Base-by-base conservation (phyloP, 2,113 vertebrate species). In the Donacobius atricapilla region DNA sequence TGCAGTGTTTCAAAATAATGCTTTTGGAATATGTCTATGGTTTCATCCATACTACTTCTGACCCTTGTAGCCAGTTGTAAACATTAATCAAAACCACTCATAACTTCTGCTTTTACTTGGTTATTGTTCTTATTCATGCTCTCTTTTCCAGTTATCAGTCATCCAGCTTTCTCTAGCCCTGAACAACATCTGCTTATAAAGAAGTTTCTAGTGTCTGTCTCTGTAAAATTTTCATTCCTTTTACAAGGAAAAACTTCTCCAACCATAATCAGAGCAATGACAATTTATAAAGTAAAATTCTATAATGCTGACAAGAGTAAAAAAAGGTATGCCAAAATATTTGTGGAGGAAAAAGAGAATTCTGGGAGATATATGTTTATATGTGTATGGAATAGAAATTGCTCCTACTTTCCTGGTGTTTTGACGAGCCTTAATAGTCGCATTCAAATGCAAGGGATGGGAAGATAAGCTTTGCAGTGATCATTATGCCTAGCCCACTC, bases 391-490 rank as follows among this genome's bases (percentile, higher is more conserved):
- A 94, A 83, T 4, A 80, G 35, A 90, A 95, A 94, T 77, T 80
- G 54, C 51, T 92, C 39, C 63, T 95, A 24, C 81, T 78, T 89
- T 65, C 15, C 51, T 45, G 35, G 22, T 96, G 87, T 97, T 97
- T 94, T 96, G 93, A 91, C 82, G 77, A 94, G 70, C 61, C 71
- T n/a, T n/a, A n/a, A n/a, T n/a, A n/a, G n/a, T n/a, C n/a, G 60
- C 44, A 86, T 80, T 88, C 63, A 92, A 95, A 90, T 70, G 63
- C 18, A 91, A 76, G 51, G 75, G 42, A 83, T 69, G 20, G 82
- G 37, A 94, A 92, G 64, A 40, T 8, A 80, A 66, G 63, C 47
- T 93, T 86, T 92, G 71, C 79, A 83, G 53, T 58, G 56, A 83
- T 92, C 60, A 70, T 92, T 93, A 88, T 86, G 64, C 54, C 56